A percentile compares a stretch with the other conserved stretches of the same genome.
Evolutionary conservation across 2,113 vertebrate species (phyloP).

Genomic region (Tonatia bakeri): DNA sequence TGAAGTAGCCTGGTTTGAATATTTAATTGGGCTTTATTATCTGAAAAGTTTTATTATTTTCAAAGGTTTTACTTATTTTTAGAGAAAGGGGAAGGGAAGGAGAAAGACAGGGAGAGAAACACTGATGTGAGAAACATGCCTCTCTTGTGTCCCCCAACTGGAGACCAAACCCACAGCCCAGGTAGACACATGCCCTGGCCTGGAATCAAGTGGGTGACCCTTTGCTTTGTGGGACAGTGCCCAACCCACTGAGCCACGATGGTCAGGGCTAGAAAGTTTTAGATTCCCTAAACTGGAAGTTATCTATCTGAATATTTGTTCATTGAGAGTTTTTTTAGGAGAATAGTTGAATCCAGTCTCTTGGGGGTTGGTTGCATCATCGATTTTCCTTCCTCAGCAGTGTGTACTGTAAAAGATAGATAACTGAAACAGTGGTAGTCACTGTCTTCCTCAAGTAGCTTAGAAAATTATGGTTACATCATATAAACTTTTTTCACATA

Average conservation of each 20-base stretch:
- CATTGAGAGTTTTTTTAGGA: neutral
- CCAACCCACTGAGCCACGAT: too few species aligned
- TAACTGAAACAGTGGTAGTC: neutral
- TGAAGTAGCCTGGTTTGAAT: slow-evolving; percentile 13
- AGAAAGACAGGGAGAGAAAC: too few species aligned
- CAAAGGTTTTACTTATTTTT: too few species aligned
- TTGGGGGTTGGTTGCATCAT: neutral
- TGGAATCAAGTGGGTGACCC: too few species aligned
- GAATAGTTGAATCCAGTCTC: neutral
- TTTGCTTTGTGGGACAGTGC: too few species aligned
- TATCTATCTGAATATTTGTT: neutral
- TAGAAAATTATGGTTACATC: neutral
- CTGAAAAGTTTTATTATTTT: neutral
- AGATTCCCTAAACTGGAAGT: neutral
- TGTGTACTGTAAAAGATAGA: neutral
- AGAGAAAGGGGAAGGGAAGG: too few species aligned
- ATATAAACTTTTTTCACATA: neutral
- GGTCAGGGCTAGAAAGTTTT: neutral
- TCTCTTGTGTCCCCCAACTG: too few species aligned
- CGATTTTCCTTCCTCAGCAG: neutral
- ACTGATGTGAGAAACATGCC: too few species aligned
- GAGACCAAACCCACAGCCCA: too few species aligned
- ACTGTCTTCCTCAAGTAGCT: slow-evolving; percentile 23
- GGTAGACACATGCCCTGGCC: too few species aligned
- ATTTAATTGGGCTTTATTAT: slow-evolving; percentile 15